These are phyloP conservation scores for Mus spicilegus DNA, from an alignment of 2,113 vertebrate species.

Conservation along the genomic window DNA sequence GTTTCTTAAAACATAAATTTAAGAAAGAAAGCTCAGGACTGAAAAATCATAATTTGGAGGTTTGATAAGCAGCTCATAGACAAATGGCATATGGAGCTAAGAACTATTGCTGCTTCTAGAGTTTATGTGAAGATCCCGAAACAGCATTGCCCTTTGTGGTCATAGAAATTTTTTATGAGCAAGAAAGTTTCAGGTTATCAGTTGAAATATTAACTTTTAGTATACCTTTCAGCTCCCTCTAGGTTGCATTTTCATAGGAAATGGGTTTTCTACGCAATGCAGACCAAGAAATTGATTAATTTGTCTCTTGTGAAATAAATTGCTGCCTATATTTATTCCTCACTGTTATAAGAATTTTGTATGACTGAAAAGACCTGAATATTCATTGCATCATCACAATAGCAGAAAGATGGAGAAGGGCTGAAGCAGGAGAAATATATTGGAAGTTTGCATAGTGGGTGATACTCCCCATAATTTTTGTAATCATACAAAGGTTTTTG, in stretches of 20 bases:
- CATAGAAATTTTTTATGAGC: neutral
- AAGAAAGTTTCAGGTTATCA: constrained; percentile 57
- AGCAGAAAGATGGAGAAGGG: constrained; percentile 33
- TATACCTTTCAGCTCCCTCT: constrained; percentile 4
- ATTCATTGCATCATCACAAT: constrained; percentile 31
- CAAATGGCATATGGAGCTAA: constrained; percentile 20
- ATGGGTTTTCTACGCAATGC: neutral
- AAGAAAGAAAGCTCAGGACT: constrained; percentile 70
- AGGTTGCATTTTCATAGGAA: constrained; percentile 31
- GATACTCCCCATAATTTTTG: constrained; percentile 69
- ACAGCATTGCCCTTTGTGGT: neutral
- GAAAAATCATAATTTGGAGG: constrained; percentile 77
- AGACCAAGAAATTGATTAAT: constrained; percentile 59
- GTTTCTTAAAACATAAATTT: constrained; percentile 79
- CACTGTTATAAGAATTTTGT: neutral
- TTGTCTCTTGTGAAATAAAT: neutral
- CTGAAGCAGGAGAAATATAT: neutral
- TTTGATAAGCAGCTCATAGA: constrained; percentile 17
- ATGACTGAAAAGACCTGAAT: constrained; percentile 60
- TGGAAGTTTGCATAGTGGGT: neutral
- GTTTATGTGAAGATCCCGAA: neutral
- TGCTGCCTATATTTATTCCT: constrained; percentile 41
- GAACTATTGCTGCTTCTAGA: constrained; percentile 5
- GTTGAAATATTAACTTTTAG: constrained; percentile 69
- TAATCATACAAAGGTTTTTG: constrained; percentile 20